A percentile compares a stretch with the other conserved stretches of the same genome.
phyloP scores from a whole-genome alignment of 2,113 vertebrate species.

The Pandion haliaetus region DNA sequence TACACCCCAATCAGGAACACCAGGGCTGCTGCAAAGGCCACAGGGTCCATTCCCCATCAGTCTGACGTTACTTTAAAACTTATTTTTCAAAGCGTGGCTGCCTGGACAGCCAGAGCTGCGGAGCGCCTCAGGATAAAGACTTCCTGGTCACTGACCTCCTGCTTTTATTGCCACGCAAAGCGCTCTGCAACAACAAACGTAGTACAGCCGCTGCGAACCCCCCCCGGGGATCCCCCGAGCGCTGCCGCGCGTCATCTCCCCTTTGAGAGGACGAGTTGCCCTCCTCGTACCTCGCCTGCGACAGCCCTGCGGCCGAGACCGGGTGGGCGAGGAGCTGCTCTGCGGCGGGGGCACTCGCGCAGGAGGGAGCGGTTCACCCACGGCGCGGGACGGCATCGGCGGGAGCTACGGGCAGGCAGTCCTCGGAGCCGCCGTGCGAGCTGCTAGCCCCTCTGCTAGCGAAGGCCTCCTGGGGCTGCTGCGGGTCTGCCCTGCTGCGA shows the following conservation, averaged over 20 bases:
- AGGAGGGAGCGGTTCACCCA: fast-evolving
- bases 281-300: too few relatives aligned
- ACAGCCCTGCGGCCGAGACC: fast-evolving
- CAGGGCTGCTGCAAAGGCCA: slow-evolving; percentile 17
- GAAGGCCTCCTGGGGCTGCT: neutral
- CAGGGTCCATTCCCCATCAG: slow-evolving; percentile 4
- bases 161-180: neutral
- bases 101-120: neutral
- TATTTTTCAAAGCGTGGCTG: neutral
- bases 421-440: fast-evolving
- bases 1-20: neutral
- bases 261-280: fast-evolving
- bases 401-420: fast-evolving
- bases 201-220: fast-evolving
- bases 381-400: fast-evolving
- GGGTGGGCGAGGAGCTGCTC: neutral
- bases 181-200: neutral
- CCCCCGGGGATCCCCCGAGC: fast-evolving
- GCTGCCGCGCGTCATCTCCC: neutral
- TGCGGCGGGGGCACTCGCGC: fast-evolving
- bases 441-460: fast-evolving
- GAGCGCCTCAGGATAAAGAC: neutral
- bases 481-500: neutral
- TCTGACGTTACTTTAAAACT: slow-evolving; percentile 31
- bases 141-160: slow-evolving; percentile 33